Base-by-base conservation (phyloP, 2,113 vertebrate genomes). In the Thomomys bottae region DNA sequence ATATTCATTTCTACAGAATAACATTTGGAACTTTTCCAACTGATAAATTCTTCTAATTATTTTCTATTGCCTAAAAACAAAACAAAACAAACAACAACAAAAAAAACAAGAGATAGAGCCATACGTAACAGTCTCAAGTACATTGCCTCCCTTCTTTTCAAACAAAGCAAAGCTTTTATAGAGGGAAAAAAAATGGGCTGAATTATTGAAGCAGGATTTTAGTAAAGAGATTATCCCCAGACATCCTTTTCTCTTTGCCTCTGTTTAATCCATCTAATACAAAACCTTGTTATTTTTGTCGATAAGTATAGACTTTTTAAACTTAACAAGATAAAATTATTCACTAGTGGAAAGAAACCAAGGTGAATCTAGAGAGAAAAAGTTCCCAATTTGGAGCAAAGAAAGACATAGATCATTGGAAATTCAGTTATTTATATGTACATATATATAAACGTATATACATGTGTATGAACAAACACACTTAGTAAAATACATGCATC, bases 41-140 rank as follows among this genome's bases (percentile, higher is more conserved):
- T 54, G 15, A 10, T 54, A 54, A 54, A 54, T 54, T 54, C 8
- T 54, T 54, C 15, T 10, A 54, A 54, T 54, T 54, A 54, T 10
- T n/a, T n/a, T n/a, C n/a, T 6, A 11, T 8, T 6, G 45, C 6
- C 45, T 45, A 11, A 45, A 11, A 6, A 45, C 6, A 45, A 45
- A 45, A 45, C 45, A 45, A 45, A 45, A 45, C 45, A 45, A 45
- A 63, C 18, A 63, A 63, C 7, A 63, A 20, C 26, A 87, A 89
- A 94, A 38, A 72, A 76, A 57, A 92, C 68, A 12, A 90, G 70
- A 84, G 63, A 77, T 87, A 26, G 89, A 94, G 28, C 36, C 11
- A 8, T 79, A 49, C 40, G 42, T 61, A 36, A 84, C 73, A 66
- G 2, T 59, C n/a, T 90, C 34, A 66, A 2, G 88, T 54, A 67